Evolutionary conservation across 2,113 vertebrate genomes (phyloP), one percentile per base, ranked within the genome.

Genomic region (Procapra przewalskii): DNA sequence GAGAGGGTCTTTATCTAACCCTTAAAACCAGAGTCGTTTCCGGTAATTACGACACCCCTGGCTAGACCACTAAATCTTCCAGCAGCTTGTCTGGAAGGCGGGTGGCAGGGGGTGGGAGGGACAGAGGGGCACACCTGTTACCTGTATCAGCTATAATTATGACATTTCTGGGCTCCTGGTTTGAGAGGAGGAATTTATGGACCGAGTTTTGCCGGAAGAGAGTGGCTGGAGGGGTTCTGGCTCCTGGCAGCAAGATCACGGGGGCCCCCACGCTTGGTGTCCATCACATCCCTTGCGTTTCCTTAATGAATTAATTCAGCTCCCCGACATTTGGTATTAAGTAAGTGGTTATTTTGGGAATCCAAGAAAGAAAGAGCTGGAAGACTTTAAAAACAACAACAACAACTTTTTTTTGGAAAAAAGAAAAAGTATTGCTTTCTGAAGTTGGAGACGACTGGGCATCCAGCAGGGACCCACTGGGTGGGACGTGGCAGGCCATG

Each of bases 1-100:
- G 98, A 98, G 97, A 95, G 96, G 97, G 96, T 97, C 98, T 98
- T 97, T 98, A 97, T 97, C 96, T 98, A 98, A 98, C 98, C 97
- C 97, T 98, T 98, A 97, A 98, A 98, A 40, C 97, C 92, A 86
- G 96, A 98, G 97, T 98, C 92, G 52, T 97, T 98, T 98, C 97
- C 92, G 92, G 98, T 98, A 97, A 98, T 98, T 97, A 98, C 17
- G 33, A 94, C 97, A 96, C 94, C 98, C 97, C 91, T 36, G 93
- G 67, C 93, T 15, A 25, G 95, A 57, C 88, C 62, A 79, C 88
- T 98, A 95, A 97, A 91, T 97, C 93, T 97, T 88, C 54, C 88
- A 31, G 85, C 83, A 48, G 84, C 82, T 54, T 40, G 40, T 89
- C 82, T 85, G 80, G 62, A 29, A 27, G 27, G 13, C 3, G 0